These are phyloP conservation scores for Mythimna vitellina DNA, from an alignment of 2,888 invertebrate species.

Conservation along the genomic window DNA sequence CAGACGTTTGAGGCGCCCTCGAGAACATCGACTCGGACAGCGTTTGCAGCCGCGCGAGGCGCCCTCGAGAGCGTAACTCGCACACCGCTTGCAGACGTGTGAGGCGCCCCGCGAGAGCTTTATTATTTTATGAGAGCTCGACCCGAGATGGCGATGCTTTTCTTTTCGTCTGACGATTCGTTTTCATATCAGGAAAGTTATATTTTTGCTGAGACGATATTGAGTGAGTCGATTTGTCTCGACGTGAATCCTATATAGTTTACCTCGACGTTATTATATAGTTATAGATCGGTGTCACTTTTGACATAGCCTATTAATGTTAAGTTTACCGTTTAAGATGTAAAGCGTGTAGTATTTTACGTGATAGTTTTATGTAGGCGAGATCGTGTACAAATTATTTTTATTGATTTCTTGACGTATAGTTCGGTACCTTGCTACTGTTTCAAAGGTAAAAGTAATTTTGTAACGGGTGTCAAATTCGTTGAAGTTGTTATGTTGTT, in stretches of 20 bases:
- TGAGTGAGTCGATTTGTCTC: constrained; percentile 77
- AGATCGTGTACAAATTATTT: constrained; percentile 87
- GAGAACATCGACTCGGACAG: no score
- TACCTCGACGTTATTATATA: constrained; percentile 87
- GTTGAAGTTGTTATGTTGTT: constrained; percentile 74
- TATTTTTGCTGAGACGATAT: constrained; percentile 80
- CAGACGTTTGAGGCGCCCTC: no score
- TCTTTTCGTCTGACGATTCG: constrained; percentile 74
- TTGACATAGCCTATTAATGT: constrained; percentile 90
- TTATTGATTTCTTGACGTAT: constrained; percentile 78
- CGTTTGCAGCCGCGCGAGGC: no score
- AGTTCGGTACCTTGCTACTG: constrained; percentile 46
- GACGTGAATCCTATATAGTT: constrained; percentile 88
- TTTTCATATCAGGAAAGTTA: constrained; percentile 83
- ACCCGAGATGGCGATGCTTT: constrained; percentile 64
- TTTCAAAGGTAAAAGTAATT: constrained; percentile 57
- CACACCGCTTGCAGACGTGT: no score
- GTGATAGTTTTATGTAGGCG: constrained; percentile 81
- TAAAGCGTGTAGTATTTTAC: constrained; percentile 87
- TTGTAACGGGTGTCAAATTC: constrained; percentile 69
- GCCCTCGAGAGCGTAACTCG: no score
- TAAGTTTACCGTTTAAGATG: constrained; percentile 87
- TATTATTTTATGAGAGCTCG: constrained; percentile 67
- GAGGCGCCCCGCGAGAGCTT: constrained; percentile 25
- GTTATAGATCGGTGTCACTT: constrained; percentile 86